Evolutionary conservation across 2,888 invertebrate genomes (phyloP), one percentile per base, ranked within the genome.

Genomic region (Drosophila hamatofila): DNA sequence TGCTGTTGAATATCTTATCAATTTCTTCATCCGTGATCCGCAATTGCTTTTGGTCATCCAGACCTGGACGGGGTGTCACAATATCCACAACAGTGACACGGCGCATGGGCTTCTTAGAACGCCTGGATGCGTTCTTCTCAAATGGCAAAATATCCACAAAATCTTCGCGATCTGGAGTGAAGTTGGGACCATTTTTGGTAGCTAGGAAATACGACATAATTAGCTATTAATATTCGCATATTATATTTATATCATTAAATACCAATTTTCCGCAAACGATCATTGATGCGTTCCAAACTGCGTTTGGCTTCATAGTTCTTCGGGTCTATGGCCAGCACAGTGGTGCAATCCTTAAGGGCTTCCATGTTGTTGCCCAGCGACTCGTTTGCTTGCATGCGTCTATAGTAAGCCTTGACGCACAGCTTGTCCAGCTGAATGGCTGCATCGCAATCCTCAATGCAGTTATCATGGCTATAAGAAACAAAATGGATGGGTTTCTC

Each of bases 361-460:
- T 96, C 94, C 21, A 95, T 93, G 21, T 96, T 94, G 49, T 96
- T 96, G 33, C 96, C 95, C 0, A 97, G 93, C 7, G 94, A 94
- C 86, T 96, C 95, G 66, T 97, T 94, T 0, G 96, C 97, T 66
- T 95, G 95, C 80, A 97, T 97, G 79, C 98, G 94, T 2, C 98
- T 94, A 79, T 96, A 96, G 73, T 96, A 95, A 0, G 98, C 98
- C 93, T 98, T 98, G 0, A 96, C 95, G 82, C 97, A 97, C 0
- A 94, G 94, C 1, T 95, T 94, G 91, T 98, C 97, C 8, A 97
- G 93, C 67, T 95, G 94, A 3, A 98, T 93, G 0, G 98, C 97
- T 62, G 94, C 94, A 0, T 96, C 95, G 89, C 98, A 98, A 92
- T 98, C 98, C 0, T 94, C 94, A 57, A 92, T 90, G 51, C 92